Evolutionary conservation across 1,140 invertebrate genomes (phyloP).

Genomic region (Acromyrmex heyeri): DNA sequence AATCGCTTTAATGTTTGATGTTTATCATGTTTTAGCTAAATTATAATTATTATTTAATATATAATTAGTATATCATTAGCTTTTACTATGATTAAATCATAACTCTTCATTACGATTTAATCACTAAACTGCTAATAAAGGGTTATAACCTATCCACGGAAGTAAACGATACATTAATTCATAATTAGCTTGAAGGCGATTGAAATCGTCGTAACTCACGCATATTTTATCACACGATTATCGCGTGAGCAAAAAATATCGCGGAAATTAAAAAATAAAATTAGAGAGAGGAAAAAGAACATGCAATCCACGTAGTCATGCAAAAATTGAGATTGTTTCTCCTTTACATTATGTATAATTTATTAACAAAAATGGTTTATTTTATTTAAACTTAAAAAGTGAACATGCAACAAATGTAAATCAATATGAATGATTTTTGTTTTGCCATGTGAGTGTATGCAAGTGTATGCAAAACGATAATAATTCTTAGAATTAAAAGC

Average conservation of each 20-base stretch:
- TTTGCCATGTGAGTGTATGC: neutral
- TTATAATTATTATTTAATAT: neutral
- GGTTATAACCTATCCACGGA: neutral
- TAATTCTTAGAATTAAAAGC: neutral
- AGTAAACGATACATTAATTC: neutral
- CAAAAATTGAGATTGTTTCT: neutral
- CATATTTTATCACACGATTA: neutral
- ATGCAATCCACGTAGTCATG: neutral
- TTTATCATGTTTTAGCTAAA: neutral
- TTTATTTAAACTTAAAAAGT: neutral
- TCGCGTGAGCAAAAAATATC: neutral
- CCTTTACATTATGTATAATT: neutral
- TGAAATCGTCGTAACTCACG: neutral
- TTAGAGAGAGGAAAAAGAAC: neutral
- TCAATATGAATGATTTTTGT: neutral
- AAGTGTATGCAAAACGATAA: neutral
- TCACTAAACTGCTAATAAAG: neutral
- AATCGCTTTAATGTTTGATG: neutral
- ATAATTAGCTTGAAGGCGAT: neutral
- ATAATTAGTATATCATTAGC: neutral
- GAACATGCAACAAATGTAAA: neutral
- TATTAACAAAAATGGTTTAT: neutral
- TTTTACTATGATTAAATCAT: neutral
- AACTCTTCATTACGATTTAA: neutral
- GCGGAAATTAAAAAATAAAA: neutral